A percentile compares a stretch with the other conserved stretches of the same genome.
phyloP scores from a whole-genome alignment of 2,888 invertebrate genomes.

The Luffia ferchaultella region DNA sequence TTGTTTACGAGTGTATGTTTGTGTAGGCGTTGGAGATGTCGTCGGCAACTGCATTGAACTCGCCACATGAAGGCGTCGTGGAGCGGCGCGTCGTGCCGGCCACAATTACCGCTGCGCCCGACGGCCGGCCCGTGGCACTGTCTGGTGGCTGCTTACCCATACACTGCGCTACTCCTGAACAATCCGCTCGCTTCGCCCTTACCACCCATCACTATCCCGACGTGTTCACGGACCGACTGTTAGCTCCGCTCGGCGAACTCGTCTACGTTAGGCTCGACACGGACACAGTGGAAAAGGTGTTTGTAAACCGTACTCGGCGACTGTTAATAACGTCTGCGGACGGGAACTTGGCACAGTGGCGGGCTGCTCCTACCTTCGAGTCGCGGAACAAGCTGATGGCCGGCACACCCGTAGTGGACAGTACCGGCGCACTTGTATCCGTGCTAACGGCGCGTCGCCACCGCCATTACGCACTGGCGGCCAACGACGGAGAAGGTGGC shows the following conservation, averaged over 20 bases:
- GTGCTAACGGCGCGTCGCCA: slow-evolving; percentile 41
- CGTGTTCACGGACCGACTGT: slow-evolving; percentile 39
- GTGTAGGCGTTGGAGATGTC: no score
- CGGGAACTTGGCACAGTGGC: slow-evolving; percentile 48
- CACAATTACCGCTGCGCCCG: slow-evolving; percentile 31
- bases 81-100: slow-evolving; percentile 41
- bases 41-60: background rate
- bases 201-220: slow-evolving; percentile 53
- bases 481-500: slow-evolving; percentile 36
- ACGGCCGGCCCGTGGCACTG: slow-evolving; percentile 35
- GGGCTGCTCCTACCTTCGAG: slow-evolving; percentile 49
- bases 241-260: slow-evolving; percentile 47
- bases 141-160: slow-evolving; percentile 39
- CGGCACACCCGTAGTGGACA: slow-evolving; percentile 41
- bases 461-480: slow-evolving; percentile 48
- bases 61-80: slow-evolving; percentile 39
- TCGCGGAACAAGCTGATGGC: slow-evolving; percentile 40
- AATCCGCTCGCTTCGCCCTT: slow-evolving; percentile 28
- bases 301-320: slow-evolving; percentile 49
- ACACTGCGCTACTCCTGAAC: slow-evolving; percentile 38
- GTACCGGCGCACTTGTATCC: slow-evolving; percentile 37
- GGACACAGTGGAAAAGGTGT: slow-evolving; percentile 48
- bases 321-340: slow-evolving; percentile 41
- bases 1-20: no score
- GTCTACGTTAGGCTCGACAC: slow-evolving; percentile 48